phyloP scores from a whole-genome alignment of 2,888 invertebrate genomes.

The Chrysomela aeneicollis region DNA sequence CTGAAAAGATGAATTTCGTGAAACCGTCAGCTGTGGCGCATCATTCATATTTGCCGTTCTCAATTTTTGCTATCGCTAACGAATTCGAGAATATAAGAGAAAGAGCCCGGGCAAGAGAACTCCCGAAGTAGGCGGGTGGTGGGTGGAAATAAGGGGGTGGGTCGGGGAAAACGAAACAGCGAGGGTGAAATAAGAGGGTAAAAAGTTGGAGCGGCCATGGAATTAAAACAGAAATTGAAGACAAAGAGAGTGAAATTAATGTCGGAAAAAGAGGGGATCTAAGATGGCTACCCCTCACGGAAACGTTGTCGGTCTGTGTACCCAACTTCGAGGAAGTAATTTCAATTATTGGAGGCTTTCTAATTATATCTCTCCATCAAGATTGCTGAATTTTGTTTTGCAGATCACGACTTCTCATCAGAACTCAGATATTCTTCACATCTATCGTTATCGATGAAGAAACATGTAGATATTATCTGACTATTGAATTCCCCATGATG shows the following conservation, averaged over 20 bases:
- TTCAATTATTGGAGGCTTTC: constrained; percentile 45
- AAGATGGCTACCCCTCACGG: constrained; percentile 49
- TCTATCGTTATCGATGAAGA: too few relatives aligned
- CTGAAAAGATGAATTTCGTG: background rate
- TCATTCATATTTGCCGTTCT: constrained; percentile 32
- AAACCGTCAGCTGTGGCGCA: background rate
- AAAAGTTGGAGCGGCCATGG: constrained; percentile 61
- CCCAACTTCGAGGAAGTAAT: constrained; percentile 45
- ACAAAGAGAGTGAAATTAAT: constrained; percentile 62
- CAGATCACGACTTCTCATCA: too few relatives aligned
- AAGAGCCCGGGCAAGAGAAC: constrained; percentile 30
- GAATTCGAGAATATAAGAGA: constrained; percentile 41
- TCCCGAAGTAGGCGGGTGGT: constrained; percentile 30
- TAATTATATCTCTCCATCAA: constrained; percentile 30
- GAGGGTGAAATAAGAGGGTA: constrained; percentile 62
- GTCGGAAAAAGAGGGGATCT: constrained; percentile 53
- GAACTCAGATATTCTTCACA: too few relatives aligned
- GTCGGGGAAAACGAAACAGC: constrained; percentile 48
- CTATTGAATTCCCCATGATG: too few relatives aligned
- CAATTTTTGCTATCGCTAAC: constrained; percentile 39
- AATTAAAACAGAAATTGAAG: constrained; percentile 62
- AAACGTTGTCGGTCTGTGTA: constrained; percentile 30
- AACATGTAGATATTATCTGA: too few relatives aligned
- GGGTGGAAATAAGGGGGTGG: constrained; percentile 25
- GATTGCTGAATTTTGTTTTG: background rate